These are phyloP conservation scores for Crematogaster levior DNA, from an alignment of 2,888 invertebrate species.

Conservation along the genomic window DNA sequence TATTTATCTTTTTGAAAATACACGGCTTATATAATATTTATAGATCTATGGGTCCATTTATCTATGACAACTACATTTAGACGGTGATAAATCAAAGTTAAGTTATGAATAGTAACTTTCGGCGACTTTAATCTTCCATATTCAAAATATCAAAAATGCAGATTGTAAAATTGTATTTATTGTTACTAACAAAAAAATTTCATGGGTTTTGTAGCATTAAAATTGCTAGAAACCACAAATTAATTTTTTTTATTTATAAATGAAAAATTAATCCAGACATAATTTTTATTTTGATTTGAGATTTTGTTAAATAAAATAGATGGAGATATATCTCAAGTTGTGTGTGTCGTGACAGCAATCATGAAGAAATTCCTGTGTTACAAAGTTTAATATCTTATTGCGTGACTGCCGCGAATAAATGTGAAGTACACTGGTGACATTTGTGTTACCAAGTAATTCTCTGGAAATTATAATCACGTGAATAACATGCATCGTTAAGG, in stretches of 20 bases:
- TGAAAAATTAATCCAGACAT: not conserved
- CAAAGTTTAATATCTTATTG: constrained; percentile 23
- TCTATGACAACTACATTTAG: not conserved
- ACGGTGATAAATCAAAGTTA: not conserved
- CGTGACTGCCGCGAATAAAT: constrained; percentile 20
- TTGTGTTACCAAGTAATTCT: constrained; percentile 26
- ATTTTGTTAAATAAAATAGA: not conserved
- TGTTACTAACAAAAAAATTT: not conserved
- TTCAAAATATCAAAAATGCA: not conserved
- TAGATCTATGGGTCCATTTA: not conserved
- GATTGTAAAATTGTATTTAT: not conserved
- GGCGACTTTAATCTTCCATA: not conserved
- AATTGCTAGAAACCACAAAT: not conserved
- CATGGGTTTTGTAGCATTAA: not conserved
- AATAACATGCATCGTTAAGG: not conserved
- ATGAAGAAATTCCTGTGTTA: not conserved
- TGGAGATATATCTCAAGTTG: not conserved
- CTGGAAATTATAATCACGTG: constrained; percentile 35
- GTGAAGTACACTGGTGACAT: constrained; percentile 17
- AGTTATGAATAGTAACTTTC: constrained; percentile 5
- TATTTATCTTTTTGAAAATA: not conserved
- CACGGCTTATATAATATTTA: not conserved
- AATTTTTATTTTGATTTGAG: not conserved
- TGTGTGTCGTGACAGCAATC: not conserved
- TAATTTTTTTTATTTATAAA: not conserved